Evolutionary conservation across 2,113 vertebrate genomes (phyloP).

Genomic region (Lipotes vexillifer): DNA sequence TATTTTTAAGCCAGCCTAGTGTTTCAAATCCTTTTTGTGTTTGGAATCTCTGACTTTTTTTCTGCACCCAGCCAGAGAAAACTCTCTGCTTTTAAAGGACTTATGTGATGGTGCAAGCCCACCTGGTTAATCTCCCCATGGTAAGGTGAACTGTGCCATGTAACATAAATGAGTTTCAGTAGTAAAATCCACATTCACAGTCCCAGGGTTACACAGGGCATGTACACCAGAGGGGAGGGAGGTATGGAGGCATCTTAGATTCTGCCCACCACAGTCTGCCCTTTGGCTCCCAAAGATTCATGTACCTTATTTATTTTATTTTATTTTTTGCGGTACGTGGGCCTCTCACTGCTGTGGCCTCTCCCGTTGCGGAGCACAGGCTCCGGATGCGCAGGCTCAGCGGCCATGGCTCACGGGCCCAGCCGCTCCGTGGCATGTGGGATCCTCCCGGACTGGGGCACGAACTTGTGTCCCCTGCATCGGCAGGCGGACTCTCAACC

Average conservation of each 20-base stretch:
- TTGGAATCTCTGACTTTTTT: not conserved
- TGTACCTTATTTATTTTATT: not conserved
- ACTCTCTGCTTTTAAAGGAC: not conserved
- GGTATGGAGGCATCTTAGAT: not conserved
- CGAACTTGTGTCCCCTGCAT: too few relatives aligned
- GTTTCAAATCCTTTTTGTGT: not conserved
- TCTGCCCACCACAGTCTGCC: not conserved
- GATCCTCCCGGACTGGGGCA: too few relatives aligned
- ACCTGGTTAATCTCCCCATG: not conserved
- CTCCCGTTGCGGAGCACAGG: too few relatives aligned
- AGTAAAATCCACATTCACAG: not conserved
- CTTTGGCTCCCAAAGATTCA: not conserved
- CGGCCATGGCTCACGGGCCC: too few relatives aligned
- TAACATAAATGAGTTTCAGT: not conserved
- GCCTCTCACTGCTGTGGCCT: too few relatives aligned
- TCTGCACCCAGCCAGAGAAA: not conserved
- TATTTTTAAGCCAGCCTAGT: not conserved
- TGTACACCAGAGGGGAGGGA: accelerated
- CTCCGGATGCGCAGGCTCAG: too few relatives aligned
- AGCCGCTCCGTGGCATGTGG: too few relatives aligned
- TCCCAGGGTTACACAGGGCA: not conserved
- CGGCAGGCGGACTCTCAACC: too few relatives aligned
- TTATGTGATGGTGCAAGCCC: not conserved
- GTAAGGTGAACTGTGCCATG: not conserved
- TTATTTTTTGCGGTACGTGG: too few relatives aligned